Conservation (phyloP, 2,797 vertebrate genomes). For the Dryobates pubescens region DNA sequence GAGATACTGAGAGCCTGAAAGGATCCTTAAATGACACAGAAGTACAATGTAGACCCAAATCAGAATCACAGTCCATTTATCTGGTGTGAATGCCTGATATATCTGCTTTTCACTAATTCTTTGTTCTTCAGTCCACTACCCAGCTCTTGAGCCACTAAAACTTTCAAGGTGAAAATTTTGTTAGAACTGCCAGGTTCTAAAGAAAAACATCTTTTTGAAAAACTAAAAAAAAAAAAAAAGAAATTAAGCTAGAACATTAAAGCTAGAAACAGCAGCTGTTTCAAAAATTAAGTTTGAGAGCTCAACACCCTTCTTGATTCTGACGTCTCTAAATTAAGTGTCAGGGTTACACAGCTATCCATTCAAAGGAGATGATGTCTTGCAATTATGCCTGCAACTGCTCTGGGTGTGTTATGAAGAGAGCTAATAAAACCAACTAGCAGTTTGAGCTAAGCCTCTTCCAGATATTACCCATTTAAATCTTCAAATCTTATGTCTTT, state of each 20-base stretch:
- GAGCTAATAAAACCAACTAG: neutral
- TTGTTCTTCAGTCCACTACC: neutral
- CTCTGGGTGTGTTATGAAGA: neutral
- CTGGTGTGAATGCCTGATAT: neutral
- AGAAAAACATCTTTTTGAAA: neutral
- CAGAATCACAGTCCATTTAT: rapidly evolving
- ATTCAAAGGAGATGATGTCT: neutral
- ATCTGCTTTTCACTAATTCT: neutral
- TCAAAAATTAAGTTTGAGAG: neutral
- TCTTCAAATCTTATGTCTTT: neutral
- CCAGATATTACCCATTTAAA: neutral
- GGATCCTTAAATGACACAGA: neutral
- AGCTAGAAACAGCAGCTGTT: neutral
- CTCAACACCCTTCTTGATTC: neutral
- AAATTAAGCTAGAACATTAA: neutral
- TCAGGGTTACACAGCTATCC: neutral
- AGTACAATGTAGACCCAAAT: neutral
- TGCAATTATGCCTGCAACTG: neutral
- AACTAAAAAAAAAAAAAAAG: no score
- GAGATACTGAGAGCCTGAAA: neutral
- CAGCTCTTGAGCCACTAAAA: neutral
- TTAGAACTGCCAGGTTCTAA: neutral
- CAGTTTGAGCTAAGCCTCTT: neutral
- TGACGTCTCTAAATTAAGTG: neutral
- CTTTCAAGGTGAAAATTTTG: neutral